phyloP scores from a whole-genome alignment of 1,140 invertebrate species.

The Sycophila sp. region DNA sequence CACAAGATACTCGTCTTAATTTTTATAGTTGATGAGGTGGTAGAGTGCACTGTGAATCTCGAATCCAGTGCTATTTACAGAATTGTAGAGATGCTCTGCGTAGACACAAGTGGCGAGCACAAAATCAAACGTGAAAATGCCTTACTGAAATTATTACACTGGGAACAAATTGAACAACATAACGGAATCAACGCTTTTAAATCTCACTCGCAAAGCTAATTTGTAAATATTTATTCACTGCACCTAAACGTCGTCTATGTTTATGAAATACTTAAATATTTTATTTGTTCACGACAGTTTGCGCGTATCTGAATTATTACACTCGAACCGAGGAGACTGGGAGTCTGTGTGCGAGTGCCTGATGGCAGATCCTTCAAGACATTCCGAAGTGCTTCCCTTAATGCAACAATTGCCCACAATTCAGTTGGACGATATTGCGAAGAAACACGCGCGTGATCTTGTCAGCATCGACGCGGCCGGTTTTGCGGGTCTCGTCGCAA shows the following conservation, averaged over 20 bases:
- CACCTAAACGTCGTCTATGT: slow-evolving; percentile 13
- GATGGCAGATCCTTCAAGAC: slow-evolving; percentile 50
- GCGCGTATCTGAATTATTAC: slow-evolving; percentile 57
- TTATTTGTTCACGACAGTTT: slow-evolving; percentile 47
- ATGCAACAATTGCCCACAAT: slow-evolving; percentile 53
- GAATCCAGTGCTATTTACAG: slow-evolving; percentile 56
- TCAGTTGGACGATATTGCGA: slow-evolving; percentile 53
- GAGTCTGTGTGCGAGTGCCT: slow-evolving; percentile 60
- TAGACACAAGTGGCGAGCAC: slow-evolving; percentile 65
- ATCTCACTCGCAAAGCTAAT: slow-evolving; percentile 71
- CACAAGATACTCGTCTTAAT: slow-evolving; percentile 73
- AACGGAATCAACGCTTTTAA: slow-evolving; percentile 67
- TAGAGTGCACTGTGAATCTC: slow-evolving; percentile 54
- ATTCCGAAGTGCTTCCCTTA: slow-evolving; percentile 59
- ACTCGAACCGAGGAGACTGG: slow-evolving; percentile 61
- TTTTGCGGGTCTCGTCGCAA: slow-evolving; percentile 51
- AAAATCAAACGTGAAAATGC: slow-evolving; percentile 83
- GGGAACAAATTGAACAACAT: slow-evolving; percentile 75
- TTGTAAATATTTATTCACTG: slow-evolving; percentile 68
- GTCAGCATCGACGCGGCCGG: slow-evolving; percentile 51
- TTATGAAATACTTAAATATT: slow-evolving; percentile 1
- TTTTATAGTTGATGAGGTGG: slow-evolving; percentile 57
- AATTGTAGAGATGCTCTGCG: slow-evolving; percentile 68
- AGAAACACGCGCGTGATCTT: slow-evolving; percentile 45
- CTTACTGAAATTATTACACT: slow-evolving; percentile 79